Conservation (phyloP, 2,888 invertebrate species). For the Drosophila dives region DNA sequence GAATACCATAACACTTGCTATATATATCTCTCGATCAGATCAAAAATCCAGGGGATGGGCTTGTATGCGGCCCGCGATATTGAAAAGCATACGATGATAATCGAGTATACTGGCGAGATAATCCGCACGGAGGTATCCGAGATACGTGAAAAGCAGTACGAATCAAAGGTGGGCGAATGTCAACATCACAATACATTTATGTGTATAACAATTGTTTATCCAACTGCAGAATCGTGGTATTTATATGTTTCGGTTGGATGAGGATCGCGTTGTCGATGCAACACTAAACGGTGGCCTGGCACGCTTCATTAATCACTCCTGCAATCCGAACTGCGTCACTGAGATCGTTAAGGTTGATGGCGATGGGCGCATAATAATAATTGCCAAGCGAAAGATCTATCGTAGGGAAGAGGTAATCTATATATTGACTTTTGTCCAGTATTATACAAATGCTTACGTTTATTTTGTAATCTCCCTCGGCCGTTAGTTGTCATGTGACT, state of each 20-base stretch:
- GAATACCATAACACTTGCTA: neutral
- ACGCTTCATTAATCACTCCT: constrained; percentile 99
- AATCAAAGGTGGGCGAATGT: constrained; percentile 86
- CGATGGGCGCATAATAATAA: constrained; percentile 98
- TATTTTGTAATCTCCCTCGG: constrained; percentile 60
- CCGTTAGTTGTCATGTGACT: constrained; percentile 93
- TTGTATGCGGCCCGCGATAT: constrained; percentile 98
- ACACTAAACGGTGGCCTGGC: constrained; percentile 98
- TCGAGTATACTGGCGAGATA: constrained; percentile 99
- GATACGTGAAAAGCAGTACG: constrained; percentile 97
- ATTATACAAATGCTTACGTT: neutral
- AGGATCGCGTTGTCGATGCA: constrained; percentile 98
- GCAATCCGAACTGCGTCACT: constrained; percentile 99
- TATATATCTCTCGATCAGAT: constrained; percentile 85
- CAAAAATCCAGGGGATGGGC: constrained; percentile 98
- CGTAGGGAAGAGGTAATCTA: constrained; percentile 96
- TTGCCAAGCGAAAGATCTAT: constrained; percentile 97
- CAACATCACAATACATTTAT: neutral
- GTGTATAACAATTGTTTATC: neutral
- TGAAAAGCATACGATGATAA: constrained; percentile 99
- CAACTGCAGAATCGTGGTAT: constrained; percentile 94
- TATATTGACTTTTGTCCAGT: neutral
- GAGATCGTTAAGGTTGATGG: constrained; percentile 99
- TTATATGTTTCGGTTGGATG: constrained; percentile 99
- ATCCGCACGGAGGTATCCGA: constrained; percentile 98